A percentile compares a stretch with the other conserved stretches of the same genome.
Conservation (phyloP, 1,140 invertebrate genomes). For the Amyelois transitella region DNA sequence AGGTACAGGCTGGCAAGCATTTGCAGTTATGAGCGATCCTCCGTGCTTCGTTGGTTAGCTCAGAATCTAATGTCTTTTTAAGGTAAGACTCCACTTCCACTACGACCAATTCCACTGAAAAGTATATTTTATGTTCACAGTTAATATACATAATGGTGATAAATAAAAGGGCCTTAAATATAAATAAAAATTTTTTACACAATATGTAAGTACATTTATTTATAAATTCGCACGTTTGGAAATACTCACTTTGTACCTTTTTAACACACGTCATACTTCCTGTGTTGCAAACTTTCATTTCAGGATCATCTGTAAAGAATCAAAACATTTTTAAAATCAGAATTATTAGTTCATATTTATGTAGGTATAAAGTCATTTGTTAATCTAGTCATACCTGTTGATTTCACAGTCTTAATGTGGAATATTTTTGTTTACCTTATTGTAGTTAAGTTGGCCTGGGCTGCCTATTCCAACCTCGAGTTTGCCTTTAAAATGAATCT, state of each 20-base stretch:
- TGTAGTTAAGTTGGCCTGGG: too few relatives aligned
- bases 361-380: too few relatives aligned
- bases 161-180: too few relatives aligned
- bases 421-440: too few relatives aligned
- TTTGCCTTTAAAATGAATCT: too few relatives aligned
- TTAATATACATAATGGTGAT: background rate
- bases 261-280: constrained; percentile 48
- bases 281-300: constrained; percentile 49
- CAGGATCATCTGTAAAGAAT: constrained; percentile 40
- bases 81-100: background rate
- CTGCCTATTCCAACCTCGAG: too few relatives aligned
- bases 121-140: too few relatives aligned
- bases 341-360: too few relatives aligned
- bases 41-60: background rate
- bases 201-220: background rate
- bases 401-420: too few relatives aligned
- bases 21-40: constrained; percentile 58
- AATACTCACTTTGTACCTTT: constrained; percentile 46
- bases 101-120: background rate
- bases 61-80: background rate
- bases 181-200: too few relatives aligned
- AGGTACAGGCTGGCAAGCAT: constrained; percentile 81
- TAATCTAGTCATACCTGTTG: too few relatives aligned
- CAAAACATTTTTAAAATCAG: too few relatives aligned
- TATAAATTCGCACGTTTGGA: background rate